phyloP scores from a whole-genome alignment of 2,797 vertebrate species.

The Astyanax mexicanus region DNA sequence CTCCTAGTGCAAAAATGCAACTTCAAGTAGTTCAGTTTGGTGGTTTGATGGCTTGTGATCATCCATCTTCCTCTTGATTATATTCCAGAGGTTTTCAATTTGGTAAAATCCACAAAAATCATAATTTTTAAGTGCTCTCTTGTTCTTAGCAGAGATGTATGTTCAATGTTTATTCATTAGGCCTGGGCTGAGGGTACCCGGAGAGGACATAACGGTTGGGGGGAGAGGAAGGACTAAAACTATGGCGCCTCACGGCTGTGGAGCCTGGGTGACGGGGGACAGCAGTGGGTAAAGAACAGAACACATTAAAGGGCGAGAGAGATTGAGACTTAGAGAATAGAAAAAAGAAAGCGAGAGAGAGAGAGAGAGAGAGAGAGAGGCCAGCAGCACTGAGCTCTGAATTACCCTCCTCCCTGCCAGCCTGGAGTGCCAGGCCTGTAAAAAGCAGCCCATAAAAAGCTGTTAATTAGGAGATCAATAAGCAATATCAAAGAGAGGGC shows the following conservation, averaged over 20 bases:
- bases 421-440: constrained; percentile 48
- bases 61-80: too few species aligned
- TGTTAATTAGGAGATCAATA: constrained; percentile 54
- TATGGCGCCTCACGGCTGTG: constrained; percentile 4
- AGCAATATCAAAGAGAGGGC: constrained; percentile 46
- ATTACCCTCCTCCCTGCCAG: constrained; percentile 30
- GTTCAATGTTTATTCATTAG: neutral
- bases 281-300: constrained; percentile 29
- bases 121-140: too few species aligned
- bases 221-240: neutral
- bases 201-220: constrained; percentile 60
- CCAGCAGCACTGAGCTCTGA: neutral
- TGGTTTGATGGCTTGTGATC: too few species aligned
- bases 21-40: too few species aligned
- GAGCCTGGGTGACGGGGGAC: constrained; percentile 40
- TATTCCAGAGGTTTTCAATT: too few species aligned
- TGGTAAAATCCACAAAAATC: too few species aligned
- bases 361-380: neutral
- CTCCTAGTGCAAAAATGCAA: too few species aligned
- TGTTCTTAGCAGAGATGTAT: too few species aligned
- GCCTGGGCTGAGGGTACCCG: neutral
- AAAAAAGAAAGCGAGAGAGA: neutral
- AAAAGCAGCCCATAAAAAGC: constrained; percentile 50
- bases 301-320: constrained; percentile 64
- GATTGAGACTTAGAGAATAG: constrained; percentile 44